Evolutionary conservation across 2,797 vertebrate species (phyloP), one percentile per base, ranked within the genome.

Genomic region (Muscicapa striata): DNA sequence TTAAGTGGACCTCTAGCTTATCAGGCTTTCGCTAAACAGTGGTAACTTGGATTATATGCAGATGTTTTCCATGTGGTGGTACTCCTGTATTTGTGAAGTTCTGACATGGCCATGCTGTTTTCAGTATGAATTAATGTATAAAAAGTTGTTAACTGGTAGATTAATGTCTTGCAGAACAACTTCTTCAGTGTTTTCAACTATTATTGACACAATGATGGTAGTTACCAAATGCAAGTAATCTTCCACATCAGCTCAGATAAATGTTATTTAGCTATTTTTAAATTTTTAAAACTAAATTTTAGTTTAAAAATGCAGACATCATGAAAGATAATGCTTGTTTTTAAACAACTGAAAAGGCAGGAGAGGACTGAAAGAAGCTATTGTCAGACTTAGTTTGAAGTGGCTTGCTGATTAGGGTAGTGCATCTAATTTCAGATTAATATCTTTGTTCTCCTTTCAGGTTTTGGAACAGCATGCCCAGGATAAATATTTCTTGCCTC

Each of bases 201-300:
- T 66, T 89, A 82, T 93, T 96, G 87, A 91, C 79, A 84, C 18
- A 74, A 45, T 29, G 36, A 82, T 64, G 52, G 32, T 38, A 67
- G 34, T 79, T 90, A 45, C 57, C 59, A 86, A 90, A 84, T 46
- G n/a, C 2, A 51, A 73, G 38, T 79, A 54, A 88, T 77, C 49
- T 55, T 92, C 63, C 63, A 49, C 18, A 84, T 88, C 83, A 84
- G 43, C 41, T 93, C 59, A 74, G 76, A 73, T 86, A 41, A 84
- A n/a, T 81, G 43, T 70, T 88, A 75, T 82, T 93, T 75, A 87
- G 27, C 40, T 74, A 41, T n/a, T 87, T 76, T 88, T 88, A 95
- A 91, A 90, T 93, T 91, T 84, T 91, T 86, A 79, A 87, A 76
- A 46, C 48, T 86, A 40, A 76, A 59, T 84, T 93, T 91, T 78